Conservation (phyloP, 2,797 vertebrate genomes). For the Arnoldichthys spilopterus region DNA sequence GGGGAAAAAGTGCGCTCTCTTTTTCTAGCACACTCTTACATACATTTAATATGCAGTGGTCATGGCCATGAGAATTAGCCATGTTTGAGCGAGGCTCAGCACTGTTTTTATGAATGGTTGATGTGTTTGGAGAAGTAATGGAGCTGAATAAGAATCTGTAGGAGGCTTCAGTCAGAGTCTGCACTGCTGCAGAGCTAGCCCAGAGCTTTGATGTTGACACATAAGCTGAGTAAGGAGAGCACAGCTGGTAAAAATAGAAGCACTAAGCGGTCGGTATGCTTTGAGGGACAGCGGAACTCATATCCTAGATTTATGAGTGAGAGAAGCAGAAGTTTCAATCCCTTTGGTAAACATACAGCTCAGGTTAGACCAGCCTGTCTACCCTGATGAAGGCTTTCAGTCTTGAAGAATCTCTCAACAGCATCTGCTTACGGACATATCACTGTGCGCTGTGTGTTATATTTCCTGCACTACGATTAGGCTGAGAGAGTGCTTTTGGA, state of each 20-base stretch:
- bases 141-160: constrained; percentile 33
- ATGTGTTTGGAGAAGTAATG: constrained; percentile 24
- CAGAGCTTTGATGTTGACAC: constrained; percentile 51
- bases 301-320: constrained; percentile 48
- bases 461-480: constrained; percentile 20
- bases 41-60: constrained; percentile 8
- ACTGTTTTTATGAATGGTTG: constrained; percentile 9
- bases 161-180: constrained; percentile 22
- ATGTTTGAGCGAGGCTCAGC: background rate
- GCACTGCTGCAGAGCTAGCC: constrained; percentile 33
- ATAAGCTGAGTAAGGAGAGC: constrained; percentile 54
- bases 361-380: constrained; percentile 44
- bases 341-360: constrained; percentile 47
- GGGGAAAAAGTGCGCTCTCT: background rate
- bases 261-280: constrained; percentile 20
- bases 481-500: constrained; percentile 6
- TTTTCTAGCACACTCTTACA: background rate
- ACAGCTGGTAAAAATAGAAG: constrained; percentile 53
- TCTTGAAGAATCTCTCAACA: constrained; percentile 20
- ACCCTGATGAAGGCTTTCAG: constrained; percentile 36
- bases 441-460: background rate
- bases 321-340: constrained; percentile 46
- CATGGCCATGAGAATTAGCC: background rate
- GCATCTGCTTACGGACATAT: constrained; percentile 25
- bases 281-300: constrained; percentile 40